Conservation (phyloP, 1,140 invertebrate genomes). For the Sitophilus oryzae region DNA sequence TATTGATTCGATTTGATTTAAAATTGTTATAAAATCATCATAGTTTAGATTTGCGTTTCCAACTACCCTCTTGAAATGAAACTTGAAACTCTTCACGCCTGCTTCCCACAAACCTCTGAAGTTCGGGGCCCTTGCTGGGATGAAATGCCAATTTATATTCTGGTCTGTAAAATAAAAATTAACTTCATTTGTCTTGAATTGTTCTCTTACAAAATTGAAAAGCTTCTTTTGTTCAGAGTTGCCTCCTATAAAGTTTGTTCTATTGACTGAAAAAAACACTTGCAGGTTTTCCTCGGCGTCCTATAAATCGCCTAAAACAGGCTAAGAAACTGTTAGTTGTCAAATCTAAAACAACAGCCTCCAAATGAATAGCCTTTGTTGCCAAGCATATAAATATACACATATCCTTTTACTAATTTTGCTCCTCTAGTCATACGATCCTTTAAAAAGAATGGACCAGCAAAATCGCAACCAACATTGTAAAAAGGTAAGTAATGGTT, state of each 20-base stretch:
- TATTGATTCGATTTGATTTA: constrained; percentile 29
- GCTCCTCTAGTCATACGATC: constrained; percentile 22
- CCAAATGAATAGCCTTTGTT: constrained; percentile 36
- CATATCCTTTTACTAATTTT: constrained; percentile 19
- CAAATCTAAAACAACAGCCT: constrained; percentile 28
- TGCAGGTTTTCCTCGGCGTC: constrained; percentile 30
- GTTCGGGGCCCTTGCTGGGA: constrained; percentile 7
- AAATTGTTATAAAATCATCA: constrained; percentile 30
- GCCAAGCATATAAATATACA: constrained; percentile 18
- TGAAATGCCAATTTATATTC: constrained; percentile 15
- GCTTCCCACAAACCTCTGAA: constrained; percentile 23
- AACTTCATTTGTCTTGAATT: too few relatives aligned
- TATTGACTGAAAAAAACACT: constrained; percentile 36
- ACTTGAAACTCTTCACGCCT: constrained; percentile 31
- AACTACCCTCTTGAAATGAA: constrained; percentile 28
- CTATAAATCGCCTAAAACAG: constrained; percentile 31
- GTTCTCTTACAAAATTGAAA: background rate
- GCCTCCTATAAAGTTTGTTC: constrained; percentile 40
- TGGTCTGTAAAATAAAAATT: constrained; percentile 1
- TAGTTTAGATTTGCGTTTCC: constrained; percentile 33
- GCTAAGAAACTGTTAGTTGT: constrained; percentile 34
- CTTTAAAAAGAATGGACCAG: constrained; percentile 35
- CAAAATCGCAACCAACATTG: constrained; percentile 31
- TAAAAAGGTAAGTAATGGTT: constrained; percentile 24
- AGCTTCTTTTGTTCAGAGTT: constrained; percentile 25